Evolutionary conservation across 2,113 vertebrate genomes (phyloP).

Genomic region (Neomonachus schauinslandi): DNA sequence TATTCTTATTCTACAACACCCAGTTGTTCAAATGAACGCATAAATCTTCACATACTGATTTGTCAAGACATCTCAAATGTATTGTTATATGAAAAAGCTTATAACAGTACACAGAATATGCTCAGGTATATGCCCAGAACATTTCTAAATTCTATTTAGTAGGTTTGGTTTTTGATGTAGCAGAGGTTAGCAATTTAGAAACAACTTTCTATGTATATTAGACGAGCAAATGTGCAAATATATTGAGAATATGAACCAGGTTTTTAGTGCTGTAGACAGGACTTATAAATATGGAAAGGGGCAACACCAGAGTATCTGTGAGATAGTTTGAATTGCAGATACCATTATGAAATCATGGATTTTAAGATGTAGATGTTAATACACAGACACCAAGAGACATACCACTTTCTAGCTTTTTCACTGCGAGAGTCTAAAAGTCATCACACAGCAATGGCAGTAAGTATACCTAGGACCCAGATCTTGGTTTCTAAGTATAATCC

Average conservation of each 20-base stretch:
- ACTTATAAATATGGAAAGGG: background rate
- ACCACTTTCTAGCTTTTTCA: background rate
- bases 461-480: background rate
- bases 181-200: background rate
- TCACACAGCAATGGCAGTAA: background rate
- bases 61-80: background rate
- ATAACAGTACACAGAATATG: background rate
- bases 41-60: background rate
- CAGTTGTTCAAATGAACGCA: background rate
- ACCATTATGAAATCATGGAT: background rate
- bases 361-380: background rate
- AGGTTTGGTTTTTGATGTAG: background rate
- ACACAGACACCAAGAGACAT: background rate
- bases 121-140: background rate
- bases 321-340: background rate
- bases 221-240: background rate
- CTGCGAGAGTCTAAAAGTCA: background rate
- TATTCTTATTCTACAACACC: background rate
- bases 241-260: background rate
- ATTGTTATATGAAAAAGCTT: background rate
- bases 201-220: background rate
- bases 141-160: background rate
- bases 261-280: background rate
- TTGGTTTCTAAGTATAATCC: background rate
- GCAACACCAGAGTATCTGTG: background rate